Evolutionary conservation across 2,113 vertebrate species (phyloP), one percentile per base, ranked within the genome.

Genomic region (Misgurnus mizolepis): DNA sequence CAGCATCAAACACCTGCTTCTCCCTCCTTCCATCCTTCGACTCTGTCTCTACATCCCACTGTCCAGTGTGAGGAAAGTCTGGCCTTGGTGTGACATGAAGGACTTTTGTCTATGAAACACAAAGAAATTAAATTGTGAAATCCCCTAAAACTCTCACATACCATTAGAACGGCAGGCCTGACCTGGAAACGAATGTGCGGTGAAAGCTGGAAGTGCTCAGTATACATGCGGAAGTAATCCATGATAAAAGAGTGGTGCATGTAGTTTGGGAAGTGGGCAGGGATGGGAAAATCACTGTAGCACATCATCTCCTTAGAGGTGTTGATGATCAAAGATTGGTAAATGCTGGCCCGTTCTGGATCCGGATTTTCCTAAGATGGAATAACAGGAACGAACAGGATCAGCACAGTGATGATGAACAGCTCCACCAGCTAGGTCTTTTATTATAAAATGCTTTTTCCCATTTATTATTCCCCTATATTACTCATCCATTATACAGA

Each of bases 271-370:
- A 89, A 98, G 66, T 96, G 85, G 0, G 88, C 93, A 0, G 95
- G 96, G 47, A 96, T 94, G 60, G 93, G 96, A 45, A 92, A 98
- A 87, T 99, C 95, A 0, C 96, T 98, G 93, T 89, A 98, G 86
- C 94, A 95, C 96, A 97, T 97, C 94, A 97, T 95, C 88, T 98
- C 97, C 84, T 98, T 98, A 85, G 95, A 98, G 27, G 95, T 95
- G 86, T 98, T 98, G 91, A 96, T 96, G 85, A 96, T 92, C 84
- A 98, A 90, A 0, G 96, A 96, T 53, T 88, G 86, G 70, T 98
- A 98, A 88, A 98, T 98, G 81, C 95, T 98, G 87, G 95, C 95
- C 0, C 92, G 82, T 71, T 92, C 95, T 1, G 94, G 69, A 77
- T 96, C 94, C 0, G 93, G 91, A 43, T 88, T 91, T 82, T 97